Conservation (phyloP, 2,888 invertebrate genomes). For the Leptopterna dolabrata region DNA sequence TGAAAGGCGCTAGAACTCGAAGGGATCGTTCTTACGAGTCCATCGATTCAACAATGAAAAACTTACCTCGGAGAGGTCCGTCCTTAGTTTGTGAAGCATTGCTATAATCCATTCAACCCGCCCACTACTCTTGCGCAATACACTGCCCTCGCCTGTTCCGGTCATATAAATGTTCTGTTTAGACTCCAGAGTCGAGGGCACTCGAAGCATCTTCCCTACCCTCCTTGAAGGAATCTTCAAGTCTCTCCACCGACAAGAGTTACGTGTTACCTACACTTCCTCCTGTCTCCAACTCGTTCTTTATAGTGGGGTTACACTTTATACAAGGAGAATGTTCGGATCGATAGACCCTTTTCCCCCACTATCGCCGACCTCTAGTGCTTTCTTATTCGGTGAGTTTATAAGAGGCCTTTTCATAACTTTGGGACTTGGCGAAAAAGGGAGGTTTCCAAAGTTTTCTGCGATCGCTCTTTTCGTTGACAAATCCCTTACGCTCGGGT, state of each 20-base stretch:
- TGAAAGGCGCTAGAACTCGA: background rate
- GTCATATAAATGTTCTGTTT: constrained; percentile 41
- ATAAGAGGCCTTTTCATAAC: constrained; percentile 3
- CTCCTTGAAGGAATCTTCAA: constrained; percentile 8
- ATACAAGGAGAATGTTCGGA: background rate
- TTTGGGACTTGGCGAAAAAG: background rate
- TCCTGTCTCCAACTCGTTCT: background rate
- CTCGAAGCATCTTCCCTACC: background rate
- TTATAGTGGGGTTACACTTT: background rate
- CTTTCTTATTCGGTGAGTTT: background rate
- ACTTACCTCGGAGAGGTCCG: background rate
- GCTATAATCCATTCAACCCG: constrained; percentile 28
- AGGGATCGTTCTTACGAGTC: background rate
- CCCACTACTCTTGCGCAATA: constrained; percentile 30
- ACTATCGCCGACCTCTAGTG: background rate
- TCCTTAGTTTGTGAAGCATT: constrained; percentile 9
- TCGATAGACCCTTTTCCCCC: background rate
- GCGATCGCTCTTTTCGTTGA: background rate
- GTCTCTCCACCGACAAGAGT: background rate
- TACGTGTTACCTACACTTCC: constrained; percentile 8
- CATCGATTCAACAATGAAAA: constrained; percentile 17
- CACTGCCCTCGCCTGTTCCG: background rate
- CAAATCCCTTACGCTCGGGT: background rate
- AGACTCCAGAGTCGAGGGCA: background rate
- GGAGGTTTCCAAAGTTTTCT: background rate